These are phyloP conservation scores for Arizona elegans DNA, from an alignment of 2,113 vertebrate genomes.

Conservation along the genomic window DNA sequence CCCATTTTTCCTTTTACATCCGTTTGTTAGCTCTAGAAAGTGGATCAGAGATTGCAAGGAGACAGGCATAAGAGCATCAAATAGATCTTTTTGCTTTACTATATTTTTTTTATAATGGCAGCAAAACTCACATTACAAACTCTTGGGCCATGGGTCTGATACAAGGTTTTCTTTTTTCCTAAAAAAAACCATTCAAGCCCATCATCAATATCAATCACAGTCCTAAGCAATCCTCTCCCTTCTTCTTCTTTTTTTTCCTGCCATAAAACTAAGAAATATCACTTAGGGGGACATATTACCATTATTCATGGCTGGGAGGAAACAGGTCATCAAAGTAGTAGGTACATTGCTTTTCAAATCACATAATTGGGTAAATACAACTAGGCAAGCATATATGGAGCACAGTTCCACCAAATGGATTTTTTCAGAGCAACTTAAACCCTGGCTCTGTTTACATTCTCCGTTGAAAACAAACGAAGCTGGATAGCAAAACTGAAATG, in stretches of 20 bases:
- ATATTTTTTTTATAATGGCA: conserved; percentile 18
- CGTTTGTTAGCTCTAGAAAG: neutral
- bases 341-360: conserved; percentile 11
- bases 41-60: conserved; percentile 17
- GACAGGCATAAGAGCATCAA: neutral
- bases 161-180: conserved; percentile 4
- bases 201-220: neutral
- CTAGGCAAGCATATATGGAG: conserved; percentile 10
- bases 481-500: neutral
- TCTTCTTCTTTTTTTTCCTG: neutral
- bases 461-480: neutral
- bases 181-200: neutral
- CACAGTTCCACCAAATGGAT: neutral
- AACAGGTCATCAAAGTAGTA: conserved; percentile 11
- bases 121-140: conserved; percentile 26
- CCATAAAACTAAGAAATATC: neutral
- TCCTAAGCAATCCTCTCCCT: neutral
- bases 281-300: neutral
- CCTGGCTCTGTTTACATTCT: neutral
- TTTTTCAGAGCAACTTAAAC: neutral
- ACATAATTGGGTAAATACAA: conserved; percentile 9
- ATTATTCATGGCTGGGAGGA: neutral
- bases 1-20: neutral
- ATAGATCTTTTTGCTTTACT: conserved; percentile 13
- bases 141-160: neutral